Evolutionary conservation across 2,797 vertebrate genomes (phyloP).

Genomic region (Manis javanica): DNA sequence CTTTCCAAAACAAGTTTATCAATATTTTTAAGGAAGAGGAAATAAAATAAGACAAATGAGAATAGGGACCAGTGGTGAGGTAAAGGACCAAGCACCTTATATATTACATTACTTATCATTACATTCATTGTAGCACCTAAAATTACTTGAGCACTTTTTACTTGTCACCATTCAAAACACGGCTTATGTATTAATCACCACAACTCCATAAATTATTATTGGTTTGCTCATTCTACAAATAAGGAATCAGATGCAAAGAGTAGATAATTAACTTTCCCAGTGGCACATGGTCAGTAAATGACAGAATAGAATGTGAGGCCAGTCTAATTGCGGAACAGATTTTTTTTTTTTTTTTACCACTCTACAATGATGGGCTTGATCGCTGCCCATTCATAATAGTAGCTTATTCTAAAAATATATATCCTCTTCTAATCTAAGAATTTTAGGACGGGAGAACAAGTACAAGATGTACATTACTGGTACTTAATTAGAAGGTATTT

Average conservation of each 20-base stretch:
- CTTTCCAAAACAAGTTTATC: background rate
- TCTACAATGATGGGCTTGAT: background rate
- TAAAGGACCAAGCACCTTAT: background rate
- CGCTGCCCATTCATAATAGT: background rate
- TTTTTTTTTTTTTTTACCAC: background rate
- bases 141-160: background rate
- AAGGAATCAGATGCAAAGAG: background rate
- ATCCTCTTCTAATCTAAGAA: background rate
- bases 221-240: background rate
- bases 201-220: background rate
- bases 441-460: background rate
- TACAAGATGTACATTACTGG: background rate
- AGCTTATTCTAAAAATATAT: background rate
- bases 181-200: background rate
- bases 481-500: background rate
- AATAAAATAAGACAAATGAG: background rate
- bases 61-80: background rate
- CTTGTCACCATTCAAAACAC: background rate
- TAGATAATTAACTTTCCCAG: background rate
- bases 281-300: background rate
- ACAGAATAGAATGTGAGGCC: background rate
- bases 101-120: background rate
- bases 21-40: slow-evolving; percentile 29
- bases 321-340: background rate
- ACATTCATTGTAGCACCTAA: background rate